A percentile compares a stretch with the other conserved stretches of the same genome.
Conservation (phyloP, 2,888 invertebrate genomes). For the Pterostichus madidus region DNA sequence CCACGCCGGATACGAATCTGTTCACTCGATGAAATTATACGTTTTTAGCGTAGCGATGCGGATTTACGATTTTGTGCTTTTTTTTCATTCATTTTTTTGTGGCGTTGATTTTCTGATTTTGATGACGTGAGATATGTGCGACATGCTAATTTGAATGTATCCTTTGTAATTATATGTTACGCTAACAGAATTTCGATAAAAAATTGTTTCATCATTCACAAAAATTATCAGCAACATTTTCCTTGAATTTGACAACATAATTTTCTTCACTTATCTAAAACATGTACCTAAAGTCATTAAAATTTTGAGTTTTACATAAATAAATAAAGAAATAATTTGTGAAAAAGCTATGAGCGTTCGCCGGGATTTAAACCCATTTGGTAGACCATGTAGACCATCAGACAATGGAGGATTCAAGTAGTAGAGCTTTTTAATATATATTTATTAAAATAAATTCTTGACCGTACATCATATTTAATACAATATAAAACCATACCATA, state of each 20-base stretch:
- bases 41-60: conserved; percentile 52
- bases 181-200: conserved; percentile 20
- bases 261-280: background rate
- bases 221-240: background rate
- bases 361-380: no score
- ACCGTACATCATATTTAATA: no score
- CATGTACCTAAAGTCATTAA: background rate
- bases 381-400: no score
- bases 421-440: no score
- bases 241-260: background rate
- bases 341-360: no score
- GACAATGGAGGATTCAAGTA: no score
- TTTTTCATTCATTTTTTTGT: conserved; percentile 42
- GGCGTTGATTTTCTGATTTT: conserved; percentile 50
- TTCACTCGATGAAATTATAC: conserved; percentile 65
- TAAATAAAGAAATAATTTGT: no score
- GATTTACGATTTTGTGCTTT: conserved; percentile 33
- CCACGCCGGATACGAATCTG: conserved; percentile 62
- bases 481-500: no score
- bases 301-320: background rate
- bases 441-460: no score
- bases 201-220: conserved; percentile 2
- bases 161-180: conserved; percentile 28
- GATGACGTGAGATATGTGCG: conserved; percentile 36
- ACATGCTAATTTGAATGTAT: conserved; percentile 45